Evolutionary conservation across 2,797 vertebrate species (phyloP).

Genomic region (Tapirus indicus): DNA sequence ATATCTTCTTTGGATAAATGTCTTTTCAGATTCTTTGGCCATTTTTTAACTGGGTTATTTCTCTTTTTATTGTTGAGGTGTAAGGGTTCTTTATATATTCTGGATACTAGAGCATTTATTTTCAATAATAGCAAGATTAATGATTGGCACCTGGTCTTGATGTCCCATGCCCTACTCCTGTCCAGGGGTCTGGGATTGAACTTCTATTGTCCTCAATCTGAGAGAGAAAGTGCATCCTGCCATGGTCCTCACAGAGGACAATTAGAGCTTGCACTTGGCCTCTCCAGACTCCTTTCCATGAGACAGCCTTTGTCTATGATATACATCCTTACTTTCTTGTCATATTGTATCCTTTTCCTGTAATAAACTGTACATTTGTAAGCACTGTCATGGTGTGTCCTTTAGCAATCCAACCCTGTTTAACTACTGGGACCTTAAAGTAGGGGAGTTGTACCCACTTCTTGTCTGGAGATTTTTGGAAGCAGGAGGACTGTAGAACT

Average conservation of each 20-base stretch:
- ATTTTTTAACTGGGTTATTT: not conserved
- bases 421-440: not conserved
- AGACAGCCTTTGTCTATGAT: not conserved
- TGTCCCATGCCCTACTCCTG: not conserved
- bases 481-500: not conserved
- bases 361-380: not conserved
- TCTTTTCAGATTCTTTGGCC: not conserved
- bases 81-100: not conserved
- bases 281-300: not conserved
- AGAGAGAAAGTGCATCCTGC: not conserved
- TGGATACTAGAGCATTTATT: not conserved
- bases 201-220: not conserved
- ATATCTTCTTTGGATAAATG: not conserved
- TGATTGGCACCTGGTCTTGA: not conserved
- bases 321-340: not conserved
- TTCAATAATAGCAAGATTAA: not conserved
- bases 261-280: not conserved
- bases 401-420: not conserved
- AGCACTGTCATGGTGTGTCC: not conserved
- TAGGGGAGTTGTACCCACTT: not conserved
- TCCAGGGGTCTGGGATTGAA: not conserved
- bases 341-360: not conserved
- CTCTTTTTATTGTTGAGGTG: not conserved
- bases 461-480: not conserved
- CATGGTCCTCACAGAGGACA: not conserved